phyloP scores from a whole-genome alignment of 1,140 invertebrate species.

The Paralvinella palmiformis region DNA sequence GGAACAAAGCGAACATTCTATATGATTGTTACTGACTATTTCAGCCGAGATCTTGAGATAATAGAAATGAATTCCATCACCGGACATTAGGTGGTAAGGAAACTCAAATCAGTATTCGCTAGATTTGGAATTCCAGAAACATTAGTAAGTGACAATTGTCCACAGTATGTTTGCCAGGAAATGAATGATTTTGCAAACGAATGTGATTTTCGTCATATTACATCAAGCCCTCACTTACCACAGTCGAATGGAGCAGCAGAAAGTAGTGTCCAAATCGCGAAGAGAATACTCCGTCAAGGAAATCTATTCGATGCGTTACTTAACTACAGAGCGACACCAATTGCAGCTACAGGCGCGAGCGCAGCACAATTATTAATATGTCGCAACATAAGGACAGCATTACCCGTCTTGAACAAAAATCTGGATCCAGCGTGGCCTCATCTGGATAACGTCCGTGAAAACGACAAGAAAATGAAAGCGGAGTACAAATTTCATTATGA shows the following conservation, averaged over 20 bases:
- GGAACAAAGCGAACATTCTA: too few species aligned
- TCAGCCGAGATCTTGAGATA: too few species aligned
- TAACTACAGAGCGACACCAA: background rate
- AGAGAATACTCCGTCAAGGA: background rate
- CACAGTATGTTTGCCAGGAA: too few species aligned
- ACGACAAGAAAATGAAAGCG: background rate
- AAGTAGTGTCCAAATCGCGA: background rate
- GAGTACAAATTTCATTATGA: background rate
- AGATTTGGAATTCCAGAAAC: too few species aligned
- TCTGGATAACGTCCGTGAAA: background rate
- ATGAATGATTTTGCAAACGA: too few species aligned
- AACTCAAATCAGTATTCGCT: too few species aligned
- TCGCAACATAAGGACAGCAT: background rate
- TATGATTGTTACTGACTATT: too few species aligned
- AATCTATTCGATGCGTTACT: background rate
- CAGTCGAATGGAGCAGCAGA: background rate
- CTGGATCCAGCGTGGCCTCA: background rate
- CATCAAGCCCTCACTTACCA: too few species aligned
- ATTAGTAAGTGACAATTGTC: too few species aligned
- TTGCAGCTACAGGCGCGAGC: background rate
- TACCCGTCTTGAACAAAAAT: background rate
- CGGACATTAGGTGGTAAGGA: too few species aligned
- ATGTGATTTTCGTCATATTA: too few species aligned
- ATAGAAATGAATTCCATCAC: too few species aligned
- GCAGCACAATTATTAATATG: background rate